phyloP scores from a whole-genome alignment of 2,888 invertebrate genomes.

The Caenorhabditis doughertyi region DNA sequence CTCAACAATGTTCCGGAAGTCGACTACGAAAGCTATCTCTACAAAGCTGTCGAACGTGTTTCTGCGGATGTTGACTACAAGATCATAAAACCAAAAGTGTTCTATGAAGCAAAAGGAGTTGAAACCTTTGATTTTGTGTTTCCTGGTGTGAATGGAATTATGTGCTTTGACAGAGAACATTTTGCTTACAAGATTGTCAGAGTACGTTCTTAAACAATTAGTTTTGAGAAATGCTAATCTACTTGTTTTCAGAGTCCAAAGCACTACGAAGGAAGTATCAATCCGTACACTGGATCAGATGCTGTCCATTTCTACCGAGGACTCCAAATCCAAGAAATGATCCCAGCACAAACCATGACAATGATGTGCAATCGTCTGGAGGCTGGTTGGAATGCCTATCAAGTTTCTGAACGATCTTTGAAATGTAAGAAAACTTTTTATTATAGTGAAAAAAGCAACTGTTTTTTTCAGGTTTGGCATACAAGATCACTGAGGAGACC shows the following conservation, averaged over 20 bases:
- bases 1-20: constrained; percentile 9
- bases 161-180: constrained; percentile 31
- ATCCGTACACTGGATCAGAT: constrained; percentile 20
- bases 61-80: constrained; percentile 8
- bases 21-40: constrained; percentile 44
- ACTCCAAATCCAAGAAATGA: constrained; percentile 59
- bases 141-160: constrained; percentile 61
- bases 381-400: constrained; percentile 58
- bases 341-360: constrained; percentile 51
- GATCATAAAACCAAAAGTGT: background rate
- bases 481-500: constrained; percentile 15
- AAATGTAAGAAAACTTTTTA: too few relatives aligned
- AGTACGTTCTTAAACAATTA: constrained; percentile 1
- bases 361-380: constrained; percentile 47
- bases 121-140: constrained; percentile 51
- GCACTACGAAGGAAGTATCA: constrained; percentile 50
- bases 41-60: constrained; percentile 37
- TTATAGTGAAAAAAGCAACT: too few relatives aligned
- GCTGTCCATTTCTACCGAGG: constrained; percentile 28
- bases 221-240: background rate
- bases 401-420: constrained; percentile 14
- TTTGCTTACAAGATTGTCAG: constrained; percentile 27
- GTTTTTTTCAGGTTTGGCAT: constrained; percentile 38
- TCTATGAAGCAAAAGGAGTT: constrained; percentile 30
- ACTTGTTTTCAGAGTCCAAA: constrained; percentile 31